A percentile compares a stretch with the other conserved stretches of the same genome.
phyloP scores from a whole-genome alignment of 2,113 vertebrate genomes.

The Datnioides undecimradiatus region DNA sequence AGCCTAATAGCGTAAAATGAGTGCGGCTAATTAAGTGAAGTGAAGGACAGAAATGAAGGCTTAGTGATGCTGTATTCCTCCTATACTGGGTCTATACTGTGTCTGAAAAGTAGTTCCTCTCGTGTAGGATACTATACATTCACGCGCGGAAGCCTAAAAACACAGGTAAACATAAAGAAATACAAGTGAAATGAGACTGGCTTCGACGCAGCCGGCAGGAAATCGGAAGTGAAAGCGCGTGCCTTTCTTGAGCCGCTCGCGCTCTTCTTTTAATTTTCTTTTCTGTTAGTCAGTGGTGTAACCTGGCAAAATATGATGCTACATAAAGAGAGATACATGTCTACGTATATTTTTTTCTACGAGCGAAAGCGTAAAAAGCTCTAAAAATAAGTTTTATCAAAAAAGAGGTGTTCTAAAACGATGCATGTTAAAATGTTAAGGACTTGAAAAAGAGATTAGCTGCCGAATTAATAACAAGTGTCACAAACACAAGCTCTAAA shows the following conservation, averaged over 20 bases:
- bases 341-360: fast-evolving
- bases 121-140: background rate
- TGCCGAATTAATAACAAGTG: too few species aligned
- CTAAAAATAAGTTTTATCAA: background rate
- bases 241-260: background rate
- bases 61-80: too few species aligned
- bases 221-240: conserved; percentile 30
- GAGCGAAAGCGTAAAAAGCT: too few species aligned
- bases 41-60: background rate
- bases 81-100: background rate
- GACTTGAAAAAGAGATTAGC: fast-evolving
- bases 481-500: background rate
- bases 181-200: background rate
- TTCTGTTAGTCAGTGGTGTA: background rate
- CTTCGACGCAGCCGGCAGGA: background rate
- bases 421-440: background rate
- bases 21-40: background rate
- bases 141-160: background rate
- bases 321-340: too few species aligned
- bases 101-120: background rate
- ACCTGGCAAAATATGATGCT: background rate
- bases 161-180: background rate
- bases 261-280: background rate
- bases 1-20: background rate
- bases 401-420: fast-evolving